Base-by-base conservation (phyloP, 2,797 vertebrate species). In the Centroberyx gerrardi region DNA sequence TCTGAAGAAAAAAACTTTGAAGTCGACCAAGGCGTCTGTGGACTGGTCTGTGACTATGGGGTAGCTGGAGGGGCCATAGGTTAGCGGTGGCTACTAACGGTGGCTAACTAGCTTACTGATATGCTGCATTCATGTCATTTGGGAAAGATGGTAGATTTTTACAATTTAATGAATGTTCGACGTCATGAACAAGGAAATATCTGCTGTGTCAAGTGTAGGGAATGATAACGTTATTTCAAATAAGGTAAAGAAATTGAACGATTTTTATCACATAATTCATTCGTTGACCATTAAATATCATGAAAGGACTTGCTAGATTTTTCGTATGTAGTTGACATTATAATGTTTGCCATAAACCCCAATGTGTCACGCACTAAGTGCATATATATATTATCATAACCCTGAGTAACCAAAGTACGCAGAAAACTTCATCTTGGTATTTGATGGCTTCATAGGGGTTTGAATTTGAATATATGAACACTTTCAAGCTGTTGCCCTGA, bases 1-100 rank as follows among this genome's bases (percentile, higher is more conserved):
- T 17, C 46, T 51, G n/a, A 18, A 51, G 17, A 51, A 22, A 51
- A n/a, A 46, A 80, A 76, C 78, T 86, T 92, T 87, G 90, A 83
- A 74, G 82, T 51, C 56, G 42, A 36, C 58, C 29, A 59, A 52
- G 18, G 59, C 67, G 12, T 28, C 22, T 46, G 56, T 77, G 67
- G 56, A 36, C 64, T 17, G 51, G 51, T 62, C 46, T 74, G 54
- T 8, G 67, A 27, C 61, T 68, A 56, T n/a, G 53, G 78, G 80
- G 53, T 62, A 69, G 44, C 68, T 64, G 49, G 75, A 17, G 55
- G 56, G 2, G 51, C 62, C 76, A 5, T 61, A 68, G 74, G 68
- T 54, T 67, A 66, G 49, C 49, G 27, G 17, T 13, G 17, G 31
- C 67, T 74, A 28, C 28, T 31, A 64, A 46, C 62, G 17, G 46